A percentile compares a stretch with the other conserved stretches of the same genome.
Evolutionary conservation across 53 echinoderm and acorn worm species (phyloP).

Genomic region (Mesocentrotus franciscanus): DNA sequence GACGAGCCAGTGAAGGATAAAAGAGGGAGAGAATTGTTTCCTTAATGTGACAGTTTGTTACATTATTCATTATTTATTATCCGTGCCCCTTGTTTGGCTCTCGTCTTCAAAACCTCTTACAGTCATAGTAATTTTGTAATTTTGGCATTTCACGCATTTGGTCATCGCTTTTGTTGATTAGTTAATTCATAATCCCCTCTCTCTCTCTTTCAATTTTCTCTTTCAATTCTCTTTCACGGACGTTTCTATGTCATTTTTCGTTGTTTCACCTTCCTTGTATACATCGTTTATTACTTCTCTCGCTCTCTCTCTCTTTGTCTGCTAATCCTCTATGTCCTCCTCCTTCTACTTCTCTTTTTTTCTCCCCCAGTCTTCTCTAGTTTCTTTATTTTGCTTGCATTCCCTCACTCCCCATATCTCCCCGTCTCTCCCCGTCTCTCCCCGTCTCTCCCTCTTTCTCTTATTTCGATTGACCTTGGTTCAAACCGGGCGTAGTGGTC

Average conservation of each 20-base stretch:
- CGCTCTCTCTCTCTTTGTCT: not conserved
- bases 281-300: not conserved
- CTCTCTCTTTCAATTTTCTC: too few relatives aligned
- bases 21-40: not conserved
- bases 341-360: not conserved
- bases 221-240: too few relatives aligned
- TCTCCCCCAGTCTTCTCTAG: not conserved
- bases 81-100: too few relatives aligned
- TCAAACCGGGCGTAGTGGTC: not conserved
- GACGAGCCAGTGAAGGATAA: not conserved
- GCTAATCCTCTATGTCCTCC: not conserved
- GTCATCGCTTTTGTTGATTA: not conserved
- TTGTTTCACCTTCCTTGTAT: not conserved
- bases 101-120: not conserved
- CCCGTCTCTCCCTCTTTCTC: not conserved
- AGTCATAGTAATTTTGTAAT: not conserved
- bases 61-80: not conserved
- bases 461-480: not conserved
- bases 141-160: not conserved
- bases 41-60: not conserved
- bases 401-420: not conserved
- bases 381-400: not conserved
- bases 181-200: not conserved
- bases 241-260: not conserved
- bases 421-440: not conserved